phyloP scores from a whole-genome alignment of 2,888 invertebrate species.

The Cataglyphis rosenhaueri region DNA sequence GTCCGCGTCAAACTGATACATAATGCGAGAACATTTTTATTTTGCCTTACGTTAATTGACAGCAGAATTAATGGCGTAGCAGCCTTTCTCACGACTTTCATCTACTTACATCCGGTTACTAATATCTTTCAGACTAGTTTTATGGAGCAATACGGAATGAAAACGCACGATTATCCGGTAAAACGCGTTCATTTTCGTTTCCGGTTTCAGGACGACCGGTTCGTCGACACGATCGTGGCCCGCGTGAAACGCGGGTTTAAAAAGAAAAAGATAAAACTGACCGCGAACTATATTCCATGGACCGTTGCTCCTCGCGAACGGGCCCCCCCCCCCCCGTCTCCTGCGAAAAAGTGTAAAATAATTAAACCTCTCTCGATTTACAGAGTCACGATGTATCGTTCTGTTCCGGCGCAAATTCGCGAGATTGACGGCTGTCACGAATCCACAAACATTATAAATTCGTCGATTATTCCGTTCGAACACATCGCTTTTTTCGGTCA shows the following conservation, averaged over 20 bases:
- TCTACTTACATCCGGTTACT: not conserved
- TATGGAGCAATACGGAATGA: conserved; percentile 11
- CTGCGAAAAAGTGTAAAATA: conserved; percentile 40
- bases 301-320: conserved; percentile 41
- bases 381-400: not conserved
- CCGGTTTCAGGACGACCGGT: conserved; percentile 34
- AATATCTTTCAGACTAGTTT: not conserved
- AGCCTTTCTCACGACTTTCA: not conserved
- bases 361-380: conserved; percentile 20
- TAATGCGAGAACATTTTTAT: not conserved
- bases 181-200: conserved; percentile 54
- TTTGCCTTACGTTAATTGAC: not conserved
- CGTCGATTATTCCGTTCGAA: not conserved
- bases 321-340: conserved; percentile 3
- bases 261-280: conserved; percentile 27
- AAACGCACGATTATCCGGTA: conserved; percentile 34
- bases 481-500: not conserved
- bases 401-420: not conserved
- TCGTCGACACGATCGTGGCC: not conserved
- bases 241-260: conserved; percentile 14
- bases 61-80: not conserved
- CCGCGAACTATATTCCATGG: conserved; percentile 48
- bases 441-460: not conserved
- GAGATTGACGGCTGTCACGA: not conserved
- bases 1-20: not conserved